Evolutionary conservation across 2,797 vertebrate genomes (phyloP).

Genomic region (Poecile montanus): DNA sequence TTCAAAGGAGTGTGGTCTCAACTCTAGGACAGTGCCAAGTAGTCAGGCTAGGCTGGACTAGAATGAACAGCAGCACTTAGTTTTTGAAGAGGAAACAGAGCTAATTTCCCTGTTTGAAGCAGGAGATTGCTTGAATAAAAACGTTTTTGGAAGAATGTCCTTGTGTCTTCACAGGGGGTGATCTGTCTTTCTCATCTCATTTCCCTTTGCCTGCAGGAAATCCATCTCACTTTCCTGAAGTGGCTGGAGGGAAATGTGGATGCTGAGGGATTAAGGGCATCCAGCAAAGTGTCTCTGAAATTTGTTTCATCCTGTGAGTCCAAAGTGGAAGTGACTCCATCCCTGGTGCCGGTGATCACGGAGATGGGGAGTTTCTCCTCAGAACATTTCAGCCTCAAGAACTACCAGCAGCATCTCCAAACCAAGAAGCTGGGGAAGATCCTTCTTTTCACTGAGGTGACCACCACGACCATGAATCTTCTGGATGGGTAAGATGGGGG

Average conservation of each 20-base stretch:
- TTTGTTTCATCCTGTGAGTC: constrained; percentile 65
- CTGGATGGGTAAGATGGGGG: constrained; percentile 86
- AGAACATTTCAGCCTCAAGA: constrained; percentile 82
- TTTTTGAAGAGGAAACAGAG: not conserved
- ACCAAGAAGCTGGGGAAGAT: constrained; percentile 82
- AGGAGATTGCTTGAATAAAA: not conserved
- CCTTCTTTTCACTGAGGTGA: constrained; percentile 86
- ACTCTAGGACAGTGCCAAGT: not conserved
- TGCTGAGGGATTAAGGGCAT: constrained; percentile 70
- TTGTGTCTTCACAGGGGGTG: not conserved
- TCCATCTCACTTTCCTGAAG: constrained; percentile 71
- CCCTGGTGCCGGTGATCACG: constrained; percentile 79
- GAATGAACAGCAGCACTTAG: not conserved
- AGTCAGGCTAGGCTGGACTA: not conserved
- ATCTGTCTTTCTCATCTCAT: not conserved
- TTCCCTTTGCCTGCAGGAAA: constrained; percentile 59
- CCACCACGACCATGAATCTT: constrained; percentile 88
- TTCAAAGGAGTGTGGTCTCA: rapidly evolving
- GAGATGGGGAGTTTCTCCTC: constrained; percentile 71
- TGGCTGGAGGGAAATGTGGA: constrained; percentile 78
- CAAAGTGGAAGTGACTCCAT: constrained; percentile 46
- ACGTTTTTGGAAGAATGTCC: rapidly evolving
- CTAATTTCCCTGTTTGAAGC: not conserved
- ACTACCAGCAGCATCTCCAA: constrained; percentile 82
- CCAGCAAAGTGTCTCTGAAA: constrained; percentile 77